Base-by-base conservation (phyloP, 2,888 invertebrate genomes). In the Ferrisia virgata region DNA sequence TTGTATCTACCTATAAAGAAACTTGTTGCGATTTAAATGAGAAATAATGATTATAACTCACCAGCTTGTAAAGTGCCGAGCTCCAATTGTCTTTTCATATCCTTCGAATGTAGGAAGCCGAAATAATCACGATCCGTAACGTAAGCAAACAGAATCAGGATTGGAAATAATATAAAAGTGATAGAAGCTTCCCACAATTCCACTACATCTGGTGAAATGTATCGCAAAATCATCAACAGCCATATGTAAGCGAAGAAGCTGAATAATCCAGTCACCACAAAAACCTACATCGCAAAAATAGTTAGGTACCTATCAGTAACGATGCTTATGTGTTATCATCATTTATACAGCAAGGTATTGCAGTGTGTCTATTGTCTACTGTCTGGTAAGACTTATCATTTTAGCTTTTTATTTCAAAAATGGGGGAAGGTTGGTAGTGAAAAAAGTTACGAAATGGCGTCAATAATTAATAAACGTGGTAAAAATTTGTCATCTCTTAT, bases 241-340 rank as follows among this genome's bases (percentile, higher is more conserved):
- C 92, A 92, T 69, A 92, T 86, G 88, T 92, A 92, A 9, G 92
- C 92, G 85, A 91, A 90, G 25, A 91, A 89, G 85, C 88, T 88
- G 88, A 90, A 90, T 79, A 89, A 86, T 4, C 89, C 88, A 0
- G 89, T 90, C 22, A 90, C 88, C 28, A 88, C 87, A 86, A 90
- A 90, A n/a, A 90, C 90, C 88, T 89, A 86, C 9, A 86, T 86
- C 4, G n/a, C n/a, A 40, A 28, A 28, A 31, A 22, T 11, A 36
- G 11, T n/a, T 31, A 53, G 64, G n/a, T 53, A 22, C 22, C 5
- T 53, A 53, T 22, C 4, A 4, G 53, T 39, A 39, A n/a, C n/a
- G 39, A 39, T 11, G n/a, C 15, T 1, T 13, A 53, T 1, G 11
- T 2, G 53, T 40, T 22, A 31, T 33, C 4, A 79, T 36, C 6